These are phyloP conservation scores for Halesus radiatus DNA, from an alignment of 1,140 invertebrate genomes.

Conservation along the genomic window DNA sequence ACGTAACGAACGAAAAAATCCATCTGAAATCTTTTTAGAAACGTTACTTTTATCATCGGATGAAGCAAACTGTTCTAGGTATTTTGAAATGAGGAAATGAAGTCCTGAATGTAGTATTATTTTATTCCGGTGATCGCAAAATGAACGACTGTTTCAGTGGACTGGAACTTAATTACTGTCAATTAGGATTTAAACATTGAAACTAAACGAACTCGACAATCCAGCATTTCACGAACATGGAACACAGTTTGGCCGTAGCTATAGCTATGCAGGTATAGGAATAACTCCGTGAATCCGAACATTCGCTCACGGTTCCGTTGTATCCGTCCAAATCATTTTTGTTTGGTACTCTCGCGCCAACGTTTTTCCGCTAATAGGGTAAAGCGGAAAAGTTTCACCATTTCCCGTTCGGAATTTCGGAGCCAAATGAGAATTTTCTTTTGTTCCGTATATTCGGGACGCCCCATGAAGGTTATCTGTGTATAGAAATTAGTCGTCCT, in stretches of 20 bases:
- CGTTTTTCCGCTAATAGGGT: conserved; percentile 47
- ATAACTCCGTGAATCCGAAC: neutral
- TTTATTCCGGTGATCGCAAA: neutral
- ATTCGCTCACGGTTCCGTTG: conserved; percentile 24
- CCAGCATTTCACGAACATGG: neutral
- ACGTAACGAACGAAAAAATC: no score
- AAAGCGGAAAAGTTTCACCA: conserved; percentile 46
- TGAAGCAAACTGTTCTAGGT: no score
- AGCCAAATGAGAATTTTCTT: conserved; percentile 47
- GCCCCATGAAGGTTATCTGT: conserved; percentile 25
- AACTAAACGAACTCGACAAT: conserved; percentile 16
- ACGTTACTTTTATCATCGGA: no score
- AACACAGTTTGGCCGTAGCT: no score
- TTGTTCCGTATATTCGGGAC: conserved; percentile 32
- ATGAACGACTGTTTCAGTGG: neutral
- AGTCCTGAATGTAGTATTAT: neutral
- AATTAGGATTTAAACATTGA: conserved; percentile 20
- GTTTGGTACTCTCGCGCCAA: conserved; percentile 23
- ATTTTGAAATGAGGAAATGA: neutral
- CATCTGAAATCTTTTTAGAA: no score
- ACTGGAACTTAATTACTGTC: conserved; percentile 9
- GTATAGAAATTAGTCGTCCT: conserved; percentile 28
- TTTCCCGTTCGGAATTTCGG: conserved; percentile 42
- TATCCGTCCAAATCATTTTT: conserved; percentile 42
- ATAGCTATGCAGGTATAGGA: neutral